These are phyloP conservation scores for Catocala nupta DNA, from an alignment of 2,888 invertebrate genomes.

Conservation along the genomic window DNA sequence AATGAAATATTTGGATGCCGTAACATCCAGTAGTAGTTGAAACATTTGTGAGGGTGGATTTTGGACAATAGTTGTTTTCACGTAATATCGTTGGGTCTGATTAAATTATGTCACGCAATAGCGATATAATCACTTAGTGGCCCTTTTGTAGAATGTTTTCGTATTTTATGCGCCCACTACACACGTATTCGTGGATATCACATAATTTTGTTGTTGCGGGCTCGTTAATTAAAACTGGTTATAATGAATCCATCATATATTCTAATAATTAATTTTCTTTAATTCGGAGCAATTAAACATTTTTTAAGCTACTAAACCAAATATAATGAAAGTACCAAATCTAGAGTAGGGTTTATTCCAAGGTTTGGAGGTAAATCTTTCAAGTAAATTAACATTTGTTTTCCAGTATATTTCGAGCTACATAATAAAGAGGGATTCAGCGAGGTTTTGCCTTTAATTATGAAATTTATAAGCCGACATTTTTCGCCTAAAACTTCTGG, in stretches of 20 bases:
- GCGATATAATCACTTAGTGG: conserved; percentile 57
- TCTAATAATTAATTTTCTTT: too few relatives aligned
- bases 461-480: conserved; percentile 8
- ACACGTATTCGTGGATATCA: conserved; percentile 34
- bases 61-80: conserved; percentile 50
- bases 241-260: conserved; percentile 9
- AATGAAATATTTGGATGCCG: conserved; percentile 27
- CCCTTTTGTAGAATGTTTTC: conserved; percentile 50
- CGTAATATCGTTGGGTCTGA: conserved; percentile 48
- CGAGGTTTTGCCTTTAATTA: not conserved
- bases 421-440: too few relatives aligned
- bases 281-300: too few relatives aligned
- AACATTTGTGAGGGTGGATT: conserved; percentile 35
- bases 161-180: conserved; percentile 42
- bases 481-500: not conserved
- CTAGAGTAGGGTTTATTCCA: too few relatives aligned
- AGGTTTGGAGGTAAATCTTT: too few relatives aligned
- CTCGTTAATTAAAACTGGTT: conserved; percentile 34
- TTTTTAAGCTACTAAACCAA: too few relatives aligned
- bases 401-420: too few relatives aligned
- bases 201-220: conserved; percentile 27
- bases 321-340: too few relatives aligned
- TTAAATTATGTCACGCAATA: conserved; percentile 65
- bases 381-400: too few relatives aligned
- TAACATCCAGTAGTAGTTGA: conserved; percentile 24